phyloP scores from a whole-genome alignment of 1,140 invertebrate species.

The Bradysia coprophila region DNA sequence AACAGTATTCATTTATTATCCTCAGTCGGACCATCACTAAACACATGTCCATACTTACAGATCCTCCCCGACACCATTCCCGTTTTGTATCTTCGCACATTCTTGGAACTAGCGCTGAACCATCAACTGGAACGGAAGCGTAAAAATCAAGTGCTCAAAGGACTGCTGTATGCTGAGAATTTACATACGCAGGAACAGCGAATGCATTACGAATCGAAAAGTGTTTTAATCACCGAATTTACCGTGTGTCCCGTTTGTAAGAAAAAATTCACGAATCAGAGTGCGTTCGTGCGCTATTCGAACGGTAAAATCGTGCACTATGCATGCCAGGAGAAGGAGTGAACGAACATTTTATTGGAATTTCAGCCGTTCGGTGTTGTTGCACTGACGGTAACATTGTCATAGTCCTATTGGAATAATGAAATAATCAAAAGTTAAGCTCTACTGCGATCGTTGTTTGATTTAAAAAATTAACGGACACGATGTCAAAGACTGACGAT shows the following conservation, averaged over 20 bases:
- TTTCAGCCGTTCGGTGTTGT: too few relatives aligned
- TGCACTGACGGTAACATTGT: too few relatives aligned
- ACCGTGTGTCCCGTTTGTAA: conserved; percentile 82
- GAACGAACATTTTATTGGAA: too few relatives aligned
- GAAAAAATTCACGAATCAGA: conserved; percentile 79
- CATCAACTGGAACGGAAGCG: conserved; percentile 50
- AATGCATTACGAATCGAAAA: conserved; percentile 61
- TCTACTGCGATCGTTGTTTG: too few relatives aligned
- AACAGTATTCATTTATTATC: too few relatives aligned
- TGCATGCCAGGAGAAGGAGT: conserved; percentile 39
- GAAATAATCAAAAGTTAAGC: too few relatives aligned
- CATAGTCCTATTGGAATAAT: too few relatives aligned
- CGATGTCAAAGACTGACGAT: too few relatives aligned
- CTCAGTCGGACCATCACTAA: too few relatives aligned
- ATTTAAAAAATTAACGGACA: too few relatives aligned
- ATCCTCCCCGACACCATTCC: conserved; percentile 58
- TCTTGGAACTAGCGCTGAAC: conserved; percentile 58
- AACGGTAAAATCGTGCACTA: conserved; percentile 86
- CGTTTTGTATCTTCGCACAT: conserved; percentile 49
- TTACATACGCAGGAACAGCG: conserved; percentile 61
- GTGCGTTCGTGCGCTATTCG: conserved; percentile 80
- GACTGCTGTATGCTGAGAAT: conserved; percentile 65
- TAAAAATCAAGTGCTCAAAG: conserved; percentile 57
- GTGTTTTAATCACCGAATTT: conserved; percentile 63
- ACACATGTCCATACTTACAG: conserved; percentile 10